These are phyloP conservation scores for Phoenicopterus ruber DNA, from an alignment of 2,113 vertebrate genomes.

Conservation along the genomic window DNA sequence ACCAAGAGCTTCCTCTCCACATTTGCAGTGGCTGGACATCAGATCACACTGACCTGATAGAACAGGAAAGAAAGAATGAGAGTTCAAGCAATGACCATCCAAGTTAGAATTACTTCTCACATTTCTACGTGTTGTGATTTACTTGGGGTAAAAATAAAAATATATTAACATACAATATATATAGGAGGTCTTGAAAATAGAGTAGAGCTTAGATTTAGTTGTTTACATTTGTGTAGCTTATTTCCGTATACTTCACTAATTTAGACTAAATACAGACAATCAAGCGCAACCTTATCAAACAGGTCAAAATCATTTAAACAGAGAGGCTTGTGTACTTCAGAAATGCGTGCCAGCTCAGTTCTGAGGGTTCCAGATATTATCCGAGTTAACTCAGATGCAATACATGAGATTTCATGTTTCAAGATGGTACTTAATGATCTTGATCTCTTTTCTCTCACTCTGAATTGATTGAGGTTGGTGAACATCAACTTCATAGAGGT, in stretches of 20 bases:
- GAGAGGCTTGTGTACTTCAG: background rate
- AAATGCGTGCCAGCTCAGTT: background rate
- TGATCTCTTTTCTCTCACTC: background rate
- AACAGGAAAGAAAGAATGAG: background rate
- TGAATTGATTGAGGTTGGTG: background rate
- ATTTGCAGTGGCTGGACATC: background rate
- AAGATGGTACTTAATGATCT: background rate
- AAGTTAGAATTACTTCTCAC: background rate
- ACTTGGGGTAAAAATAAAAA: background rate
- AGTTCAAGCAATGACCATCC: background rate
- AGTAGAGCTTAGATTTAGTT: background rate
- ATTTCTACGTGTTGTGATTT: background rate
- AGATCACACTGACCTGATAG: background rate
- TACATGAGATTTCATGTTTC: background rate
- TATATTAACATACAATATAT: background rate
- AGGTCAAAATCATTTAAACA: background rate
- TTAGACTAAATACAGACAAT: background rate
- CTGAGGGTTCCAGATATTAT: background rate
- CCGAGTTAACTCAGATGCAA: background rate
- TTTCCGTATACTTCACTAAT: background rate
- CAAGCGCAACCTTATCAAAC: background rate
- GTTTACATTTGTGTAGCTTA: accelerated
- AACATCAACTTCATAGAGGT: background rate
- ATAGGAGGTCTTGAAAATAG: background rate
- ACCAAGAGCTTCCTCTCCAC: background rate